phyloP scores from a whole-genome alignment of 2,888 invertebrate species.

The Biston stratarius region DNA sequence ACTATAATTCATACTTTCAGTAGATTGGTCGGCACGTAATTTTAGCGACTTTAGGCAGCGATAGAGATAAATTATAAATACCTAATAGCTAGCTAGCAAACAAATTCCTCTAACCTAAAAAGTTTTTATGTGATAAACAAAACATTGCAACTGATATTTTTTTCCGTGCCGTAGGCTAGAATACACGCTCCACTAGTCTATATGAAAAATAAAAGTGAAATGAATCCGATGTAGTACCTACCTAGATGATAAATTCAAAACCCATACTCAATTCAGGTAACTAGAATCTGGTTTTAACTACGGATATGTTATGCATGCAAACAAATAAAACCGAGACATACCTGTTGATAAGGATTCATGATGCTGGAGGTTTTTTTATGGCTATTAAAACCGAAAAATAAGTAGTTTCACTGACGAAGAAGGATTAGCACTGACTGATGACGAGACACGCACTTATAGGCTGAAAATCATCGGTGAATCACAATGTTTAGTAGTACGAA shows the following conservation, averaged over 20 bases:
- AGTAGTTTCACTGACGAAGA: background rate
- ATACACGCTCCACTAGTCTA: background rate
- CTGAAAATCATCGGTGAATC: background rate
- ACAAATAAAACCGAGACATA: conserved; percentile 50
- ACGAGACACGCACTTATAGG: background rate
- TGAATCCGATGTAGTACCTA: background rate
- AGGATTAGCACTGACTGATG: background rate
- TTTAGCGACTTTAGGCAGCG: conserved; percentile 17
- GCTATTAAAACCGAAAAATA: background rate
- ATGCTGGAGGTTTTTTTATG: conserved; percentile 37
- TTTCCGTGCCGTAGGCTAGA: background rate
- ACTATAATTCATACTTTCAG: background rate
- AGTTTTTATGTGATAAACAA: conserved; percentile 6
- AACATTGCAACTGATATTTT: conserved; percentile 1
- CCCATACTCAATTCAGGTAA: no score
- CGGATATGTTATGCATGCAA: conserved; percentile 11
- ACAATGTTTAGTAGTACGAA: background rate
- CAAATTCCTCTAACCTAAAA: background rate
- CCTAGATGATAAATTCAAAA: no score
- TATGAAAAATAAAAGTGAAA: conserved; percentile 12
- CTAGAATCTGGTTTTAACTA: background rate
- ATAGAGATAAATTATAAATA: conserved; percentile 29
- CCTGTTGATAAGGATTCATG: conserved; percentile 81
- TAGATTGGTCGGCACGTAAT: background rate
- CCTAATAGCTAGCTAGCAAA: conserved; percentile 1